Evolutionary conservation across 2,113 vertebrate species (phyloP).

Genomic region (Loxodonta africana): DNA sequence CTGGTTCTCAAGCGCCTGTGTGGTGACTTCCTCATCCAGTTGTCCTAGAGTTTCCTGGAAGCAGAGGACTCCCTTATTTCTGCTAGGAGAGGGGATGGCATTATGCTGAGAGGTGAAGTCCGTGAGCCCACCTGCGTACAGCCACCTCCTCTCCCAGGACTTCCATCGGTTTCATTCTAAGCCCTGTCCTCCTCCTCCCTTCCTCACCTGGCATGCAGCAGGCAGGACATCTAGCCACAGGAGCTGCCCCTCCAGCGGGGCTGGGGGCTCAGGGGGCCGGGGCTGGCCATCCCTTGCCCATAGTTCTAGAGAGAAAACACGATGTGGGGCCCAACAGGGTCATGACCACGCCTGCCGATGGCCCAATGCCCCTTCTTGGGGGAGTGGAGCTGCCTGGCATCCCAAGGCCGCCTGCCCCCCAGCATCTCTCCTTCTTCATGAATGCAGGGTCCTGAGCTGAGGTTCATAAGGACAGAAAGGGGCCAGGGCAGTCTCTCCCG

Average conservation of each 20-base stretch:
- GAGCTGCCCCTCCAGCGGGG: not conserved
- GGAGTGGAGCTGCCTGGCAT: no score
- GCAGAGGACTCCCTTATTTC: not conserved
- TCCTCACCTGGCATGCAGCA: not conserved
- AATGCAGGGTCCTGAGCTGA: not conserved
- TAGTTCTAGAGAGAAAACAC: slow-evolving; percentile 47
- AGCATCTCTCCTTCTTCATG: not conserved
- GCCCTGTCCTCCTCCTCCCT: not conserved
- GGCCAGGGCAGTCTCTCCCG: not conserved
- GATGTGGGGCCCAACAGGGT: not conserved
- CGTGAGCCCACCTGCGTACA: rapidly evolving
- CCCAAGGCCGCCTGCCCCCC: no score
- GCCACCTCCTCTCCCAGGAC: not conserved
- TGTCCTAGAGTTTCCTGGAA: not conserved
- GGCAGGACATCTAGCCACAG: not conserved
- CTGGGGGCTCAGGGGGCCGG: not conserved
- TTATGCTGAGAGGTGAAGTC: not conserved
- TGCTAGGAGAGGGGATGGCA: rapidly evolving
- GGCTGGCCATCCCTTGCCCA: not conserved
- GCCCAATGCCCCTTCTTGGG: no score
- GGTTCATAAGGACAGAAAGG: no score
- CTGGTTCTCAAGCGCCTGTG: not conserved
- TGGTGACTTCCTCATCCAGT: not conserved
- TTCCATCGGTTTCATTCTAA: not conserved
- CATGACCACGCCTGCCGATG: not conserved